Conservation (phyloP, 2,113 vertebrate species). For the Elaphurus davidianus region DNA sequence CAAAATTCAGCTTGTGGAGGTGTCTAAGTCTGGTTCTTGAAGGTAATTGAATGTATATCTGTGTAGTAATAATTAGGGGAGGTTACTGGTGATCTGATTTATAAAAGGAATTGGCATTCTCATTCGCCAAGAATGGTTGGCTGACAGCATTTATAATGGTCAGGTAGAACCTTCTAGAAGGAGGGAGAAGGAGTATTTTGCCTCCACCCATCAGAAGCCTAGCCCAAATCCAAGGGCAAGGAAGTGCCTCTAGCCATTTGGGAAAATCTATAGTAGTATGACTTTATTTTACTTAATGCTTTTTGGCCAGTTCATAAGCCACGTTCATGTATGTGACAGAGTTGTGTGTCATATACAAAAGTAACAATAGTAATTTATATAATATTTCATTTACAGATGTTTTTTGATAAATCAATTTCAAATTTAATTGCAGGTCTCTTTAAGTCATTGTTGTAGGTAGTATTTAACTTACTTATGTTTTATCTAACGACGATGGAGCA, state of each 20-base stretch:
- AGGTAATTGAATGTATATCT: not conserved
- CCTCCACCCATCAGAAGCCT: not conserved
- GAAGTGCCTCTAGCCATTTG: not conserved
- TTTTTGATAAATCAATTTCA: not conserved
- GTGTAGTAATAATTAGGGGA: not conserved
- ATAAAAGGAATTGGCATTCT: not conserved
- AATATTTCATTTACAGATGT: not conserved
- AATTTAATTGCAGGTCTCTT: not conserved
- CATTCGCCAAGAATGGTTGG: not conserved
- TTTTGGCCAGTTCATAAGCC: not conserved
- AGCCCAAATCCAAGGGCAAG: not conserved
- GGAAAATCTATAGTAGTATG: conserved; percentile 75
- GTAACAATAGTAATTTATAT: not conserved
- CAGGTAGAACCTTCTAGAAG: not conserved
- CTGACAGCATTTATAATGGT: not conserved
- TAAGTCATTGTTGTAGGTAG: not conserved
- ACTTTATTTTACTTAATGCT: conserved; percentile 61
- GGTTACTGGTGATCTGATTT: not conserved
- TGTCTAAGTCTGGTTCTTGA: not conserved
- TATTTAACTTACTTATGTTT: not conserved
- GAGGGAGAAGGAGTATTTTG: not conserved
- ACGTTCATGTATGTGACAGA: conserved; percentile 22
- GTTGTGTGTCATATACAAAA: not conserved
- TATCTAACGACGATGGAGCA: not conserved
- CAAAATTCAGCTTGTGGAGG: not conserved